Evolutionary conservation across 2,888 invertebrate genomes (phyloP).

Genomic region (Exocentrus adspersus): DNA sequence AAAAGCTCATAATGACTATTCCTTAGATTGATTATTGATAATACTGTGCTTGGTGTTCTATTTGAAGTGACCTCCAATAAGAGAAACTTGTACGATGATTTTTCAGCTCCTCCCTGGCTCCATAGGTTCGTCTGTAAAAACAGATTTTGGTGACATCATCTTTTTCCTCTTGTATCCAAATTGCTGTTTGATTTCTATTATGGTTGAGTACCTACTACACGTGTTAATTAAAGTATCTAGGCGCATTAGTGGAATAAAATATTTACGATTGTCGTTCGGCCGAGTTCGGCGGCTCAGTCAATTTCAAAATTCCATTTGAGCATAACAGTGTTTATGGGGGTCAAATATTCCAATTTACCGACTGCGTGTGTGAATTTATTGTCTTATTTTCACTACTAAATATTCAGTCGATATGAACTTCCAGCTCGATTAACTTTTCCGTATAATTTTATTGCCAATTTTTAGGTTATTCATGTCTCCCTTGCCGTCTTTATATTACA

Average conservation of each 20-base stretch:
- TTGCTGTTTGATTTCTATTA: too few species aligned
- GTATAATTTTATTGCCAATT: constrained; percentile 62
- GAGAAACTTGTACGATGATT: too few species aligned
- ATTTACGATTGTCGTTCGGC: constrained; percentile 38
- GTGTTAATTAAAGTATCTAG: constrained; percentile 36
- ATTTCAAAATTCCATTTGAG: constrained; percentile 59
- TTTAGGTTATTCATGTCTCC: constrained; percentile 54
- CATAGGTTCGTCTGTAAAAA: too few species aligned
- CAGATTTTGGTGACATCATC: too few species aligned
- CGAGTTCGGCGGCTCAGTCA: constrained; percentile 55
- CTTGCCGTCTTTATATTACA: constrained; percentile 45
- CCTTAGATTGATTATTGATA: too few species aligned
- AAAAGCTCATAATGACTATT: too few species aligned
- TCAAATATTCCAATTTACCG: constrained; percentile 64
- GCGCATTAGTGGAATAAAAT: constrained; percentile 39
- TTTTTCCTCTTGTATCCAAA: too few species aligned
- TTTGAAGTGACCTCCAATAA: too few species aligned
- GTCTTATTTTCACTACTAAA: constrained; percentile 61
- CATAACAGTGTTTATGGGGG: constrained; percentile 62
- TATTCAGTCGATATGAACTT: constrained; percentile 60
- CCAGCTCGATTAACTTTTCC: constrained; percentile 57
- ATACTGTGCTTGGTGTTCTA: too few species aligned
- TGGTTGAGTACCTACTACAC: constrained; percentile 23
- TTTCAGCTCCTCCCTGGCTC: too few species aligned
- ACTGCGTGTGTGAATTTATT: constrained; percentile 59